Conservation (phyloP, 2,797 vertebrate species). For the Sebastes glaucus region DNA sequence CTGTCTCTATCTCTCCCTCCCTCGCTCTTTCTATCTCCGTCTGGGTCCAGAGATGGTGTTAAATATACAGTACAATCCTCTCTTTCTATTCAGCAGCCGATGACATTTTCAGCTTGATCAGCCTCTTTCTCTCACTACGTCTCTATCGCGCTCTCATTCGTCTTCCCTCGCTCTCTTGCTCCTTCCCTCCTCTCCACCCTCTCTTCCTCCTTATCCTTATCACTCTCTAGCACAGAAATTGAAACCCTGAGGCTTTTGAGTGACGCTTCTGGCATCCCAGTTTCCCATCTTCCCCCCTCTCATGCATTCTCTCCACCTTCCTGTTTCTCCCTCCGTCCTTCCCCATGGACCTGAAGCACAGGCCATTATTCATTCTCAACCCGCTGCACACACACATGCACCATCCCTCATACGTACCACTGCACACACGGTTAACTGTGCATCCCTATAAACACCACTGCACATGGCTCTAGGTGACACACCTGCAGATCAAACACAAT, state of each 20-base stretch:
- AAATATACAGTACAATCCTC: conserved; percentile 32
- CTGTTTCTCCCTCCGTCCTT: conserved; percentile 11
- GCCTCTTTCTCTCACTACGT: conserved; percentile 33
- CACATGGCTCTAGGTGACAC: not conserved
- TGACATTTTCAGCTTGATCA: conserved; percentile 58
- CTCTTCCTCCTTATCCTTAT: conserved; percentile 29
- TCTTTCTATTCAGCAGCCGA: conserved; percentile 23
- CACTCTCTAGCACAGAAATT: conserved; percentile 40
- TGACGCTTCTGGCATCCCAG: conserved; percentile 25
- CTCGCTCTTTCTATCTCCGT: conserved; percentile 23
- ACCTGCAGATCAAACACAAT: conserved; percentile 10
- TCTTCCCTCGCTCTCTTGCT: conserved; percentile 2
- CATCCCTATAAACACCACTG: not conserved
- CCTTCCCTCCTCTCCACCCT: conserved; percentile 7
- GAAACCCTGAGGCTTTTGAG: conserved; percentile 43
- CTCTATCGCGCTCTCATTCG: not conserved
- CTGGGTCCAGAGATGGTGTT: conserved; percentile 51
- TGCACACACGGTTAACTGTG: not conserved
- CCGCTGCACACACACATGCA: not conserved
- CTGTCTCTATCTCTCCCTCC: conserved; percentile 22
- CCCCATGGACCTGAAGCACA: conserved; percentile 17
- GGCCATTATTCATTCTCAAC: conserved; percentile 30
- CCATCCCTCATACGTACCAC: not conserved
- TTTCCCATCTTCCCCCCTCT: conserved; percentile 2
- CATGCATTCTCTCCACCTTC: not conserved